Conservation (phyloP, 2,797 vertebrate species). For the Liasis olivaceus region DNA sequence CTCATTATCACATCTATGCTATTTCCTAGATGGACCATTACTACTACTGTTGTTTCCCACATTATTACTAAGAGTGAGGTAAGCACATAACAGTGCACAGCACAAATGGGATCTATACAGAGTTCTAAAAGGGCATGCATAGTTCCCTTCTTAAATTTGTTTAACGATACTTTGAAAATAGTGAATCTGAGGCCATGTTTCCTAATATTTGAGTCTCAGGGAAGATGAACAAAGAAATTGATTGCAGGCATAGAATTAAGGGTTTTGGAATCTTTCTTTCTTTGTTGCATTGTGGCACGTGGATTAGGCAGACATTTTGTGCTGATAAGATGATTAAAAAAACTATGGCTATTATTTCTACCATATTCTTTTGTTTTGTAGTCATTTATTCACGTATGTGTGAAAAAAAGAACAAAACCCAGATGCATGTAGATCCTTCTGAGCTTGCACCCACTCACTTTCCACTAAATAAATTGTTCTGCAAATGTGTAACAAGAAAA, state of each 20-base stretch:
- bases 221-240: not conserved
- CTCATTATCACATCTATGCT: not conserved
- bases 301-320: not conserved
- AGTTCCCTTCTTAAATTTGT: not conserved
- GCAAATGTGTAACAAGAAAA: not conserved
- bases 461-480: conserved; percentile 8
- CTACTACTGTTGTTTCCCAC: not conserved
- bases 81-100: not conserved
- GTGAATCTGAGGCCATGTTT: not conserved
- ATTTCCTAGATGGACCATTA: not conserved
- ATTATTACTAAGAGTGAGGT: not conserved
- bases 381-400: conserved; percentile 6
- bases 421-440: not conserved
- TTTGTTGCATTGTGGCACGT: not conserved
- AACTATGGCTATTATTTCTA: not conserved
- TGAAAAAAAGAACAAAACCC: not conserved
- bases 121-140: not conserved
- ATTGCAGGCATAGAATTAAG: not conserved
- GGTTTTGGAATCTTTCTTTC: not conserved
- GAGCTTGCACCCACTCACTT: not conserved
- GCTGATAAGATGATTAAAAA: not conserved
- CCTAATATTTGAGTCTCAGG: not conserved
- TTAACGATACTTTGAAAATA: not conserved
- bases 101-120: not conserved
- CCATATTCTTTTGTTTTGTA: conserved; percentile 15